Conservation (phyloP, 1,140 invertebrate genomes). For the Drosophila repleta region DNA sequence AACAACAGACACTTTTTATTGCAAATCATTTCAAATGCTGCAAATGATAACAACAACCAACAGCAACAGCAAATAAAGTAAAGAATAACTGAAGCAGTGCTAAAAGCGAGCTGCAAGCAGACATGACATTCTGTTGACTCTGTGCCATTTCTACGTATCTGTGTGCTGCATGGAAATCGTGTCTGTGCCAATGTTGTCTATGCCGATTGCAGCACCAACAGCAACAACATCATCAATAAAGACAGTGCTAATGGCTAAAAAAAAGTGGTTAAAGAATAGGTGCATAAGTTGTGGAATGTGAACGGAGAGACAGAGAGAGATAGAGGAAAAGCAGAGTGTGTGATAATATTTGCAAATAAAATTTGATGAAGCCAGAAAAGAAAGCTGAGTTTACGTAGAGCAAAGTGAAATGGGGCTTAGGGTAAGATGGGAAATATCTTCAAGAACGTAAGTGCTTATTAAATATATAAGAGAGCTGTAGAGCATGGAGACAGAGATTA, state of each 20-base stretch:
- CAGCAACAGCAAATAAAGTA: conserved; percentile 7
- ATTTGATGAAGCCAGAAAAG: conserved; percentile 14
- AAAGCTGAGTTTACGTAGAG: not conserved
- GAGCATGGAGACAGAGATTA: not conserved
- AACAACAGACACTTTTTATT: conserved; percentile 77
- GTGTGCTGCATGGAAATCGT: conserved; percentile 49
- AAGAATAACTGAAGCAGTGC: conserved; percentile 30
- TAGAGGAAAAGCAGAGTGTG: not conserved
- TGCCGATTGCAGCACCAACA: conserved; percentile 1
- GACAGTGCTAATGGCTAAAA: conserved; percentile 22
- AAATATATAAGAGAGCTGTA: not conserved
- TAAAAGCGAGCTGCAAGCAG: conserved; percentile 52
- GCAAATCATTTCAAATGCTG: conserved; percentile 81
- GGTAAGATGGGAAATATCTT: too few relatives aligned
- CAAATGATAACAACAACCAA: conserved; percentile 70
- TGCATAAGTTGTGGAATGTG: conserved; percentile 7
- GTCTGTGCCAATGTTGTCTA: conserved; percentile 37
- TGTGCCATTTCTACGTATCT: conserved; percentile 4
- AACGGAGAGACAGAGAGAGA: not conserved
- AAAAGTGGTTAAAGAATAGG: not conserved
- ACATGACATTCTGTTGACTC: conserved; percentile 63
- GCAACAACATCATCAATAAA: not conserved
- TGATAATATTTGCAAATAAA: conserved; percentile 18
- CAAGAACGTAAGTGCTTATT: too few relatives aligned
- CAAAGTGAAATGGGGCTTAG: not conserved